Percentiles rank a stretch among this genome's conserved stretches.
Conservation (phyloP, 1,140 invertebrate genomes). For the Trachelipus rathkii region DNA sequence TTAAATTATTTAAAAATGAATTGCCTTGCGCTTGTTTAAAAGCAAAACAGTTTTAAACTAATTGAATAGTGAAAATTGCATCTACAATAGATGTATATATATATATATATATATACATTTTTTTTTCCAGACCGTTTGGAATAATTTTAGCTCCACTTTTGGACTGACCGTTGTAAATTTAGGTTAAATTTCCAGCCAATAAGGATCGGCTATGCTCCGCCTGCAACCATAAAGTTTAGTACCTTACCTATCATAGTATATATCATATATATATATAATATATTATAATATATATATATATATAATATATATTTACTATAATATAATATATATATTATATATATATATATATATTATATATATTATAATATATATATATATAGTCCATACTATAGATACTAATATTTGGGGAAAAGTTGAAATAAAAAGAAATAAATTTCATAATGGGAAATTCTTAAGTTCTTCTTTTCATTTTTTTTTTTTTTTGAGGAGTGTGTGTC, state of each 20-base stretch:
- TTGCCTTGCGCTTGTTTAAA: slow-evolving; percentile 3
- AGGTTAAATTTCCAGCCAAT: not conserved
- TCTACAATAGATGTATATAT: not conserved
- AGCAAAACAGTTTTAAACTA: slow-evolving; percentile 8
- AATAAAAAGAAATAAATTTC: too few relatives aligned
- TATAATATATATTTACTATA: slow-evolving; percentile 11
- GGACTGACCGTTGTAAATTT: slow-evolving; percentile 1
- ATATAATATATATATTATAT: slow-evolving; percentile 15
- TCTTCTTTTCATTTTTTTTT: too few relatives aligned
- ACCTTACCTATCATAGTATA: slow-evolving; percentile 8
- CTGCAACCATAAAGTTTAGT: not conserved
- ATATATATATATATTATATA: slow-evolving; percentile 15
- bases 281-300: slow-evolving; percentile 15
- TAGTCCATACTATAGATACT: too few relatives aligned
- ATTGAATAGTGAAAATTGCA: slow-evolving; percentile 10
- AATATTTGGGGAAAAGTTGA: too few relatives aligned
- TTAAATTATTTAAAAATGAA: slow-evolving; percentile 4
- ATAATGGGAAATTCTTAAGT: too few relatives aligned
- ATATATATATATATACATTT: not conserved
- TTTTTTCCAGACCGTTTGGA: not conserved
- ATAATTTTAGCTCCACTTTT: not conserved
- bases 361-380: slow-evolving; percentile 15
- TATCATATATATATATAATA: slow-evolving; percentile 15
- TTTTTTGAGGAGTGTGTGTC: too few relatives aligned
- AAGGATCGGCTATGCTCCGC: not conserved